These are phyloP conservation scores for Typhlichthys subterraneus DNA, from an alignment of 2,797 vertebrate species.

Conservation along the genomic window DNA sequence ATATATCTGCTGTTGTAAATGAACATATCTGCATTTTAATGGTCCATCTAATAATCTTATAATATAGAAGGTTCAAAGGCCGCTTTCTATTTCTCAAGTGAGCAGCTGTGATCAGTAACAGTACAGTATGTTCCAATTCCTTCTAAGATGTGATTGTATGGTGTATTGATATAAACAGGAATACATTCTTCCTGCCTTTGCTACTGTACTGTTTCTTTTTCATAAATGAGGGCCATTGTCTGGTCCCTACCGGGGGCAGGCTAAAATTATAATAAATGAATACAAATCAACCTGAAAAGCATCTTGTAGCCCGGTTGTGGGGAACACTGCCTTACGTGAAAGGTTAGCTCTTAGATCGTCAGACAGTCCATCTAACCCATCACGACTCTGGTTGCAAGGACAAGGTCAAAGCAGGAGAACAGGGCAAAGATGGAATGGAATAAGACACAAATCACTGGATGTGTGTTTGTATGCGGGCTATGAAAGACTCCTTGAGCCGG, in stretches of 20 bases:
- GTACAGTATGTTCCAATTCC: background rate
- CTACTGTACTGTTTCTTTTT: too few species aligned
- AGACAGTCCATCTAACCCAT: too few species aligned
- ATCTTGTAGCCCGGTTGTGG: too few species aligned
- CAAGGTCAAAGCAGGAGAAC: background rate
- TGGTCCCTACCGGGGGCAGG: too few species aligned
- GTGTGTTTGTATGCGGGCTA: background rate
- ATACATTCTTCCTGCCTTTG: background rate
- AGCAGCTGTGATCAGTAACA: background rate
- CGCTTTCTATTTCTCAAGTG: slow-evolving; percentile 18
- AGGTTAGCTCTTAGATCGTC: too few species aligned
- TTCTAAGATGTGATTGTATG: slow-evolving; percentile 2
- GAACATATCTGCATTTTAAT: slow-evolving; percentile 52
- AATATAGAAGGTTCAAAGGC: slow-evolving; percentile 23
- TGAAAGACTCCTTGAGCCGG: background rate
- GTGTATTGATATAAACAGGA: slow-evolving; percentile 3
- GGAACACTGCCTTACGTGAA: too few species aligned
- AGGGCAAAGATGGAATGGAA: background rate
- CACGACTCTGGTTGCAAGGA: too few species aligned
- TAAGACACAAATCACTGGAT: background rate
- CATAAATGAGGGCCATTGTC: too few species aligned
- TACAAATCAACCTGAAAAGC: too few species aligned
- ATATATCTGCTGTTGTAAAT: slow-evolving; percentile 28
- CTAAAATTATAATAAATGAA: too few species aligned
- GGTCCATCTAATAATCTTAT: slow-evolving; percentile 23